Evolutionary conservation across 2,888 invertebrate species (phyloP).

Genomic region (Iselma pallidipennis): DNA sequence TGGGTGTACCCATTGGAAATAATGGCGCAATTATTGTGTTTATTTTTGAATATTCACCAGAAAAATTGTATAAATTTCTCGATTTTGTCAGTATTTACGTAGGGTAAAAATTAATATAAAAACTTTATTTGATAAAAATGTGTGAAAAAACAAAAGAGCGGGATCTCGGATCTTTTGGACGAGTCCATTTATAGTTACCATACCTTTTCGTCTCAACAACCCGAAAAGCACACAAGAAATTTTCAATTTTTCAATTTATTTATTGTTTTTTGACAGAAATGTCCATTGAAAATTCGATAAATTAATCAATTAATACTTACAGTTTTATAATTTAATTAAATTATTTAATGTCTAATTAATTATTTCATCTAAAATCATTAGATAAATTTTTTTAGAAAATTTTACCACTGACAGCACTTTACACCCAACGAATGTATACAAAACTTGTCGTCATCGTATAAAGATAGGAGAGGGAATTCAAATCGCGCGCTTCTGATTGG

Average conservation of each 20-base stretch:
- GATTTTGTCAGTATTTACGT: no score
- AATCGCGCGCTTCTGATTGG: conserved; percentile 53
- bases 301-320: conserved; percentile 60
- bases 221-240: conserved; percentile 15
- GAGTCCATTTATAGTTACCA: conserved; percentile 48
- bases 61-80: no score
- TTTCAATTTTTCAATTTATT: conserved; percentile 35
- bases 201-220: not conserved
- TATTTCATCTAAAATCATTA: conserved; percentile 72
- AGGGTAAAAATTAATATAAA: no score
- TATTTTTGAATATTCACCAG: not conserved
- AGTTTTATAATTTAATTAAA: conserved; percentile 68
- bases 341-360: conserved; percentile 67
- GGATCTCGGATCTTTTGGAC: conserved; percentile 50
- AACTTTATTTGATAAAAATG: no score
- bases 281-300: conserved; percentile 34
- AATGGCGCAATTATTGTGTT: not conserved
- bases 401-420: conserved; percentile 55
- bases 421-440: conserved; percentile 58
- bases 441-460: conserved; percentile 52
- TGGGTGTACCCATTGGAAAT: conserved; percentile 13
- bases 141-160: conserved; percentile 51
- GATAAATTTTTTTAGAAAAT: conserved; percentile 52
- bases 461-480: conserved; percentile 56
- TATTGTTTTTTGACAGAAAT: conserved; percentile 52